Evolutionary conservation across 2,888 invertebrate species (phyloP), one percentile per base, ranked within the genome.

Genomic region (Idaea straminata): DNA sequence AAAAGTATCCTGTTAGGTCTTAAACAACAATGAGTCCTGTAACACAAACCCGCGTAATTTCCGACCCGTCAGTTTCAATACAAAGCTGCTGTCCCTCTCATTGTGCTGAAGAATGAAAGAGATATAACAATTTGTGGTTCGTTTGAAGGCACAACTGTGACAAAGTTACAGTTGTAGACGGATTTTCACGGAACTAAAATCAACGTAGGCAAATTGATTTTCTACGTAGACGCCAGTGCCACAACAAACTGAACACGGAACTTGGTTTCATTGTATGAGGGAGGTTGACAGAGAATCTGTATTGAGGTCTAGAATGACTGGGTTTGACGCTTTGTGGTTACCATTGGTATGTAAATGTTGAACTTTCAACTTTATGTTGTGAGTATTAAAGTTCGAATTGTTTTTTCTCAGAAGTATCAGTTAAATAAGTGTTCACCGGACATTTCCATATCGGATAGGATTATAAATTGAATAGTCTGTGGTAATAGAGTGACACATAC

Each of bases 41-140:
- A 47, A 47, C 7, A 47, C 13, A 47, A 13, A 47, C 47, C 47
- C 13, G 47, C 47, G 47, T 47, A 47, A 47, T 47, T 47, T 47
- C 47, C 47, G 47, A 47, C 47, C 47, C 47, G 47, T 47, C 47
- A 47, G 47, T 47, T 47, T 47, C 47, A 47, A 47, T 47, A 47
- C 47, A 47, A 47, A 47, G 47, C 47, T 47, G 47, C 47, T 10
- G 10, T 47, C 47, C 47, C 47, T 13, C 10, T 47, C 47, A 47
- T 47, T 47, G 47, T 47, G 10, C 47, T 13, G 47, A 47, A 47
- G 47, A 4, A 47, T 13, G 47, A 47, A 47, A 47, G 47, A 47
- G 47, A 47, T 47, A 47, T 13, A 47, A 47, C 47, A 47, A 47
- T 47, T 47, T 47, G 47, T 47, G 47, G 47, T 47, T 10, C 47